phyloP scores from a whole-genome alignment of 1,140 invertebrate genomes.

The Plodia interpunctella region DNA sequence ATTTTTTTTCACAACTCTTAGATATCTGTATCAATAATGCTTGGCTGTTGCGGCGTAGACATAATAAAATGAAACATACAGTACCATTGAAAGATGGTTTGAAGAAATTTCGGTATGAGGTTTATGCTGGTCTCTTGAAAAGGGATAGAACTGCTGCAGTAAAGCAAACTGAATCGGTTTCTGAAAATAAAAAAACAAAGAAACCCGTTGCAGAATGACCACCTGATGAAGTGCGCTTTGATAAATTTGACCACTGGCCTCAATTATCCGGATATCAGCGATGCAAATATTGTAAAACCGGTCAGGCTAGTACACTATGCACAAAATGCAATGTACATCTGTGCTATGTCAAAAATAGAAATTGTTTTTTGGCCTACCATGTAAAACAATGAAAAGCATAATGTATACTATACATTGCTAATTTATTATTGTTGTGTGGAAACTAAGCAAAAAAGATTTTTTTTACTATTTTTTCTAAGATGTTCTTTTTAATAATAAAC shows the following conservation, averaged over 20 bases:
- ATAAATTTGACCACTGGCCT: constrained; percentile 19
- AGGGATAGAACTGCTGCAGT: background rate
- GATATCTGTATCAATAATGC: constrained; percentile 28
- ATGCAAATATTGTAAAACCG: constrained; percentile 24
- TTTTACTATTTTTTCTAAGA: too few species aligned
- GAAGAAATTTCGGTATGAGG: too few species aligned
- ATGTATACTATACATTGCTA: too few species aligned
- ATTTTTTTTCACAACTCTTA: constrained; percentile 32
- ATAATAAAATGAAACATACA: background rate
- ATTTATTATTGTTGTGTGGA: too few species aligned
- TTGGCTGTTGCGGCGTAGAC: constrained; percentile 27
- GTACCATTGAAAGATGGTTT: too few species aligned
- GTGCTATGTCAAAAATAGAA: constrained; percentile 20
- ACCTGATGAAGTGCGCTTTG: constrained; percentile 19
- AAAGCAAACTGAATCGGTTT: constrained; percentile 10
- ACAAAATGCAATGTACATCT: constrained; percentile 26
- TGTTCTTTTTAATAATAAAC: too few species aligned
- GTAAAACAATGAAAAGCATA: too few species aligned
- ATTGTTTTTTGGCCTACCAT: constrained; percentile 17
- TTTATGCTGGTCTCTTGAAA: background rate
- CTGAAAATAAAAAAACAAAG: too few species aligned
- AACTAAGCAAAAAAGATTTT: too few species aligned
- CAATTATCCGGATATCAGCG: constrained; percentile 16
- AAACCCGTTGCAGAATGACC: constrained; percentile 22
- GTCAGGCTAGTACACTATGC: constrained; percentile 22